Percentiles rank a stretch among this genome's conserved stretches.
Evolutionary conservation across 2,113 vertebrate genomes (phyloP).

Genomic region (Hippocampus abdominalis): DNA sequence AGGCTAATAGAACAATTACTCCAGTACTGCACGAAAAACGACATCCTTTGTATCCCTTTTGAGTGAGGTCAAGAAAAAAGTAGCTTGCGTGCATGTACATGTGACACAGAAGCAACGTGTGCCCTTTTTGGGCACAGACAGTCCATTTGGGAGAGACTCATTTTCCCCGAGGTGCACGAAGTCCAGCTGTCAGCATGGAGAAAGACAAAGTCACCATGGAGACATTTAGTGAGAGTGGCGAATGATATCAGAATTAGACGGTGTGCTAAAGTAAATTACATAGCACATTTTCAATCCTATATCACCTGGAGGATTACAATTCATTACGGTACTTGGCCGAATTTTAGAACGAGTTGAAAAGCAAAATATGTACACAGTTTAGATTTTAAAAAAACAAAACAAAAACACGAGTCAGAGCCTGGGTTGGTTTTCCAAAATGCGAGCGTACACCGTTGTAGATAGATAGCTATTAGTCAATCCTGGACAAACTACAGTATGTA

Average conservation of each 20-base stretch:
- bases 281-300: background rate
- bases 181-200: conserved; percentile 43
- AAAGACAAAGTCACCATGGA: conserved; percentile 3
- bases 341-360: background rate
- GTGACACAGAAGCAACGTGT: conserved; percentile 1
- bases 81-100: conserved; percentile 12
- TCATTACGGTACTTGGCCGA: background rate
- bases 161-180: conserved; percentile 14
- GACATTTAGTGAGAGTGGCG: background rate
- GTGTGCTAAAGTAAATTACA: background rate
- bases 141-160: conserved; percentile 22
- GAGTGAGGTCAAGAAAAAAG: conserved; percentile 1
- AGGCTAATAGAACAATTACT: conserved; percentile 36
- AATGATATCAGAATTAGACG: background rate
- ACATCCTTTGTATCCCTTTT: conserved; percentile 6
- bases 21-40: conserved; percentile 37
- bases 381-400: too few species aligned
- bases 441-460: background rate
- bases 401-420: too few species aligned
- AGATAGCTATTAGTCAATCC: too few species aligned
- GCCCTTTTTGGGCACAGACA: conserved; percentile 9
- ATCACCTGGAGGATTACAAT: too few species aligned
- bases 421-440: background rate
- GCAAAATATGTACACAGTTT: background rate
- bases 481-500: background rate